phyloP scores from a whole-genome alignment of 2,113 vertebrate species.

The Pachypanchax playfairii region DNA sequence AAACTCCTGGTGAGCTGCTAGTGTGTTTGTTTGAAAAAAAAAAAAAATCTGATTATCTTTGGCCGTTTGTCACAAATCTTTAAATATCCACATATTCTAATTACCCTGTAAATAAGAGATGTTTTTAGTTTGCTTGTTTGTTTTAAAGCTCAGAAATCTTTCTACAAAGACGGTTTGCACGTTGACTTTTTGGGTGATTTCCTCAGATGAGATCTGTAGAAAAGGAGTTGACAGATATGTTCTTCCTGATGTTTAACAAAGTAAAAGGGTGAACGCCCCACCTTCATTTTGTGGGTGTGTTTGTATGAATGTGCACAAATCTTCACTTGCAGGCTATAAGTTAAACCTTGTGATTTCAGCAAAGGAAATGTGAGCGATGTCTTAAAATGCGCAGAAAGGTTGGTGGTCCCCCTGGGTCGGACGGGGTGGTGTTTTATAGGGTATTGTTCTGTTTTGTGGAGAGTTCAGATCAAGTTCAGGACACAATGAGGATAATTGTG shows the following conservation, averaged over 20 bases:
- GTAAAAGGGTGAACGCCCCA: slow-evolving; percentile 40
- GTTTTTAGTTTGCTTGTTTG: no score
- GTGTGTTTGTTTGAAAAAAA: slow-evolving; percentile 11
- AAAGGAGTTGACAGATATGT: slow-evolving; percentile 69
- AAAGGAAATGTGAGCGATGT: slow-evolving; percentile 56
- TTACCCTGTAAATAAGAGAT: no score
- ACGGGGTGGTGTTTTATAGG: slow-evolving; percentile 15
- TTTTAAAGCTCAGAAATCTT: slow-evolving; percentile 2
- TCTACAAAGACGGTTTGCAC: slow-evolving; percentile 5
- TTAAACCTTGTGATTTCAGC: slow-evolving; percentile 40
- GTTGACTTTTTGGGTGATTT: slow-evolving; percentile 33
- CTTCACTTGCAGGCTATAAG: slow-evolving; percentile 14
- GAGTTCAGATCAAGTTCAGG: slow-evolving; percentile 57
- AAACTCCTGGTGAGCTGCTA: slow-evolving; percentile 43
- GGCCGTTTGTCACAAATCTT: slow-evolving; percentile 5
- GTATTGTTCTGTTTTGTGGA: slow-evolving; percentile 49
- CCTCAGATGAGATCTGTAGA: slow-evolving; percentile 55
- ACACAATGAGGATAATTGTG: background rate
- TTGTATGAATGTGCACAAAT: slow-evolving; percentile 1
- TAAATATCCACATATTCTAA: no score
- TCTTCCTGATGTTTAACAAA: slow-evolving; percentile 53
- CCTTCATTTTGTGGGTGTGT: slow-evolving; percentile 5
- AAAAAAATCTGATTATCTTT: slow-evolving; percentile 16
- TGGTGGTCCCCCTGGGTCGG: slow-evolving; percentile 21
- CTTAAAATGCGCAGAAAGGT: slow-evolving; percentile 41